A percentile compares a stretch with the other conserved stretches of the same genome.
Evolutionary conservation across 2,113 vertebrate species (phyloP).

Genomic region (Cavia porcellus): DNA sequence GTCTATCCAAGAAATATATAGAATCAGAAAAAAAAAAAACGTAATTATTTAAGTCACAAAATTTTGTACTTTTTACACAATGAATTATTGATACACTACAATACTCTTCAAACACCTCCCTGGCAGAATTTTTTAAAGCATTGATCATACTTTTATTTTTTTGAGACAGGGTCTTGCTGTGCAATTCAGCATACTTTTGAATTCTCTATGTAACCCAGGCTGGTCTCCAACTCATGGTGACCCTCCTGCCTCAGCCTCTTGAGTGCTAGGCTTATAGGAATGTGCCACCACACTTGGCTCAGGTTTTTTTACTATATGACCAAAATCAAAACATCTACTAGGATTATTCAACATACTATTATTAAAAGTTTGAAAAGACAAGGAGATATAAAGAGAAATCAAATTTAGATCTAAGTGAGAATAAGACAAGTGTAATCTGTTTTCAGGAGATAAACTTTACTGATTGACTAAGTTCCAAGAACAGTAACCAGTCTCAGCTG

Average conservation of each 20-base stretch:
- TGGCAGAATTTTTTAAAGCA: background rate
- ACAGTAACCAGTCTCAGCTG: background rate
- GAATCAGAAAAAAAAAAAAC: constrained; percentile 20
- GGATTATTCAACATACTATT: constrained; percentile 23
- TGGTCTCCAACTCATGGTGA: background rate
- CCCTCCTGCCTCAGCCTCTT: background rate
- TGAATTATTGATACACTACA: background rate
- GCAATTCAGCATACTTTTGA: background rate
- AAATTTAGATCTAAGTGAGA: constrained; percentile 26
- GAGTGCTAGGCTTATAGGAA: background rate
- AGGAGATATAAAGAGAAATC: background rate
- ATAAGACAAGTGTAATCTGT: background rate
- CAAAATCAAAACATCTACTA: background rate
- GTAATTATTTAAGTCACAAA: background rate
- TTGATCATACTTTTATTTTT: background rate
- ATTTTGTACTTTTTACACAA: constrained; percentile 11
- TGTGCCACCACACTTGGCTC: background rate
- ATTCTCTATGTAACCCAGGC: background rate
- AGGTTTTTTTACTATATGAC: background rate
- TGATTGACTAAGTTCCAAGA: constrained; percentile 14
- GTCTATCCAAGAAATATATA: background rate
- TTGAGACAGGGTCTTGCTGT: background rate
- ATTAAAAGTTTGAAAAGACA: constrained; percentile 30
- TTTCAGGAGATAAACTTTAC: constrained; percentile 18
- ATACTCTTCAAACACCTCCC: background rate